phyloP scores from a whole-genome alignment of 2,888 invertebrate genomes.

The Agonum fuliginosum region DNA sequence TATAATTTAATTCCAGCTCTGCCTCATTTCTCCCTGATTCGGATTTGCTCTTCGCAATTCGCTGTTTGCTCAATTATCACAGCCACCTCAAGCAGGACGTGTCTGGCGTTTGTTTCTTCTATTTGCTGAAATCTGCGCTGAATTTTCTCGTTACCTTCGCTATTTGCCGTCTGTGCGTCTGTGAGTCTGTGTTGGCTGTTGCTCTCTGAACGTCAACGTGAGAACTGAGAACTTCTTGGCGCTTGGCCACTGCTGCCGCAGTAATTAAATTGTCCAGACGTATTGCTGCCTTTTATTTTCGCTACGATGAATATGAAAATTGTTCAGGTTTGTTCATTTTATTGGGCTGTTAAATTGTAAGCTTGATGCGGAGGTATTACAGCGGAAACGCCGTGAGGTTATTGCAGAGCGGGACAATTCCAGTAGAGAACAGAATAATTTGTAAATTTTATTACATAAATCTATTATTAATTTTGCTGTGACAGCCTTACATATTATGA shows the following conservation, averaged over 20 bases:
- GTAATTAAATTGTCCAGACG: slow-evolving; percentile 60
- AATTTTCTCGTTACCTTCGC: slow-evolving; percentile 58
- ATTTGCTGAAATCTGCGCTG: slow-evolving; percentile 57
- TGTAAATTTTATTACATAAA: no score
- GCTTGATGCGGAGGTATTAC: not conserved
- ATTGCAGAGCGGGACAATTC: no score
- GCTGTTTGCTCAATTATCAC: slow-evolving; percentile 41
- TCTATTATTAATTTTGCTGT: no score
- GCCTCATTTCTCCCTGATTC: slow-evolving; percentile 13
- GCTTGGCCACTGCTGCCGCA: not conserved
- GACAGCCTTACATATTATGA: no score
- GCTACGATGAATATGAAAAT: slow-evolving; percentile 56
- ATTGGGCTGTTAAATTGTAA: slow-evolving; percentile 4
- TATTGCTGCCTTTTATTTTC: slow-evolving; percentile 58
- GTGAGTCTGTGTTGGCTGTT: no score
- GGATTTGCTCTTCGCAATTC: not conserved
- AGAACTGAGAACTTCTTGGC: not conserved
- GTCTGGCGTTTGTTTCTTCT: slow-evolving; percentile 50
- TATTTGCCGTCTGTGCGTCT: slow-evolving; percentile 19
- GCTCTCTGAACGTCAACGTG: not conserved
- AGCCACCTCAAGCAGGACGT: slow-evolving; percentile 35
- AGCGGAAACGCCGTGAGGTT: not conserved
- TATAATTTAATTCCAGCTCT: no score
- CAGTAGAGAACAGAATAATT: no score
- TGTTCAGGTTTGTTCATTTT: slow-evolving; percentile 41